Conservation (phyloP, 2,888 invertebrate species). For the Scrobipalpa atriplicella region DNA sequence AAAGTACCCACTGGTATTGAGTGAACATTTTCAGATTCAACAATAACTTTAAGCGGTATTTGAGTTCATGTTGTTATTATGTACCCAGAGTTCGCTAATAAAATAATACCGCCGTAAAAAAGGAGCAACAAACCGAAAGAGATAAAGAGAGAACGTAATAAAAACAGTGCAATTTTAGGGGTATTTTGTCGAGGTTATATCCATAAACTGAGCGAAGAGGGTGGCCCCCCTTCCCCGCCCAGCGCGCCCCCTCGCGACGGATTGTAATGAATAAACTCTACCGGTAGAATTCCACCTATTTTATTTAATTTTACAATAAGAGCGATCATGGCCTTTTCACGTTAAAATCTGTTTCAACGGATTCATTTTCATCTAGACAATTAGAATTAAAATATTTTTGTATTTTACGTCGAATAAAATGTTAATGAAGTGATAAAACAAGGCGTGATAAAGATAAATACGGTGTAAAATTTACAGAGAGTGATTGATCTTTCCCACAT, state of each 20-base stretch:
- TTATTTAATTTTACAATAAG: constrained; percentile 76
- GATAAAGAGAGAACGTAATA: constrained; percentile 81
- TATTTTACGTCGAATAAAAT: neutral
- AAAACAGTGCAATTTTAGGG: constrained; percentile 83
- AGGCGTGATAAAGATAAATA: neutral
- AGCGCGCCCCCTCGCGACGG: constrained; percentile 58
- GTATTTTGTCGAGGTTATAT: constrained; percentile 83
- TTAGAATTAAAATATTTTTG: neutral
- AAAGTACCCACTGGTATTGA: neutral
- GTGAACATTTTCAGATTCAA: neutral
- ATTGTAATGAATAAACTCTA: constrained; percentile 82
- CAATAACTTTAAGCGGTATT: constrained; percentile 28
- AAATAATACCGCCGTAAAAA: constrained; percentile 78
- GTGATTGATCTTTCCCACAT: constrained; percentile 28
- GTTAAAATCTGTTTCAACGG: constrained; percentile 1
- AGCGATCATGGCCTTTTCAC: constrained; percentile 55
- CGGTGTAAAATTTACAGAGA: neutral
- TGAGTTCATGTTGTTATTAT: constrained; percentile 43
- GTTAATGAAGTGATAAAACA: constrained; percentile 10
- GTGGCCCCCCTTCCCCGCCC: constrained; percentile 43
- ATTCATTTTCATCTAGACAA: neutral
- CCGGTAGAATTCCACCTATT: constrained; percentile 71
- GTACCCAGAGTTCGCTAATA: constrained; percentile 65
- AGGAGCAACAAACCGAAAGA: constrained; percentile 79
- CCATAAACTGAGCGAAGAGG: constrained; percentile 76